Percentiles rank a stretch among this genome's conserved stretches.
phyloP scores from a whole-genome alignment of 2,113 vertebrate genomes.

The Mormyrus iriodes region DNA sequence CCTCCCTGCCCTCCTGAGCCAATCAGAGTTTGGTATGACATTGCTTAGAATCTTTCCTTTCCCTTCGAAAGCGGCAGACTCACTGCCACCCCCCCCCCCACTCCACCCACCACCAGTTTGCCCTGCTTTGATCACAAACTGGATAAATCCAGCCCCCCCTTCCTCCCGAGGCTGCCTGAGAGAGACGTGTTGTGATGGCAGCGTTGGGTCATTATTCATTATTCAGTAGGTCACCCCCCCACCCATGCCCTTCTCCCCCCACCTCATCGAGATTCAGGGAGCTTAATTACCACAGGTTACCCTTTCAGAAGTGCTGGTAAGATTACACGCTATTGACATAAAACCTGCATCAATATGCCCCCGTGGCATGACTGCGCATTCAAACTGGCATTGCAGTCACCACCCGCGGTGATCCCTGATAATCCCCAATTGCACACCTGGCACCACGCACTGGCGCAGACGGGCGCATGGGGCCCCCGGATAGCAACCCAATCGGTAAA shows the following conservation, averaged over 20 bases:
- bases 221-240: background rate
- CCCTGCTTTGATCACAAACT: background rate
- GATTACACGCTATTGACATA: background rate
- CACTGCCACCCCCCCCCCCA: background rate
- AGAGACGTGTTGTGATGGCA: background rate
- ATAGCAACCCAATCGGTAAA: background rate
- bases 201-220: background rate
- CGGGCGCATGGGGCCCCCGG: background rate
- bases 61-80: background rate
- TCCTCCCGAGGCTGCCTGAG: background rate
- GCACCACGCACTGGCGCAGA: background rate
- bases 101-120: background rate
- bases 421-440: background rate
- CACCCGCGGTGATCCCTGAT: background rate
- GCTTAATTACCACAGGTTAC: conserved; percentile 4
- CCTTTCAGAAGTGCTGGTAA: background rate
- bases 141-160: background rate
- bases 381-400: background rate
- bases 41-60: background rate
- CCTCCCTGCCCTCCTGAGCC: background rate
- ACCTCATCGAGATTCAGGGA: background rate
- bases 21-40: background rate
- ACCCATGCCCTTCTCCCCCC: background rate
- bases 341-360: background rate
- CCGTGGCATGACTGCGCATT: background rate